A percentile compares a stretch with the other conserved stretches of the same genome.
These are phyloP conservation scores for Drosophila sordidapex DNA, from an alignment of 2,888 invertebrate species.

Conservation along the genomic window DNA sequence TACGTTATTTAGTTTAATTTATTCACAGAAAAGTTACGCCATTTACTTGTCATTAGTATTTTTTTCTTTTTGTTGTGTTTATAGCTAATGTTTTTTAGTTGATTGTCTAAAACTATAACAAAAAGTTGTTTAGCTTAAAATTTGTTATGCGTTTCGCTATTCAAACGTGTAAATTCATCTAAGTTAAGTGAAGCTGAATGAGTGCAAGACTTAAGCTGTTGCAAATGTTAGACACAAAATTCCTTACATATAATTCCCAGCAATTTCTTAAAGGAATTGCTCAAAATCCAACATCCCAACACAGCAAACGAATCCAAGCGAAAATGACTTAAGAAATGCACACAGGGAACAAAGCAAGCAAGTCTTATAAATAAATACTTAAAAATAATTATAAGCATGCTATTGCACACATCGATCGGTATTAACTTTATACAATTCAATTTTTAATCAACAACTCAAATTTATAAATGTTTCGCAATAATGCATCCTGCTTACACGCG, in stretches of 20 bases:
- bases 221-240: slow-evolving; percentile 7
- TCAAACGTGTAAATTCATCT: slow-evolving; percentile 38
- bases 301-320: slow-evolving; percentile 19
- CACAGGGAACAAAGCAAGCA: slow-evolving; percentile 31
- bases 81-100: slow-evolving; percentile 52
- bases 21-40: slow-evolving; percentile 82
- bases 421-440: slow-evolving; percentile 15
- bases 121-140: slow-evolving; percentile 58
- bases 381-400: slow-evolving; percentile 15
- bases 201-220: slow-evolving; percentile 9
- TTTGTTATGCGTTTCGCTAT: slow-evolving; percentile 19
- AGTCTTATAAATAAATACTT: slow-evolving; percentile 18
- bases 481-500: slow-evolving; percentile 13
- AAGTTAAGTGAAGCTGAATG: slow-evolving; percentile 28
- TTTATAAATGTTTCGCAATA: background rate
- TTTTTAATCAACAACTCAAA: slow-evolving; percentile 18
- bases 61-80: slow-evolving; percentile 41
- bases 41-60: slow-evolving; percentile 78
- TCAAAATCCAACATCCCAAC: slow-evolving; percentile 1
- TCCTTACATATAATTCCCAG: background rate
- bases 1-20: slow-evolving; percentile 63
- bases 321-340: slow-evolving; percentile 15
- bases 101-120: slow-evolving; percentile 82
- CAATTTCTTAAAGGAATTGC: slow-evolving; percentile 12
- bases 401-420: background rate